Percentiles rank a stretch among this genome's conserved stretches.
Evolutionary conservation across 2,113 vertebrate genomes (phyloP).

Genomic region (Narcine bancroftii): DNA sequence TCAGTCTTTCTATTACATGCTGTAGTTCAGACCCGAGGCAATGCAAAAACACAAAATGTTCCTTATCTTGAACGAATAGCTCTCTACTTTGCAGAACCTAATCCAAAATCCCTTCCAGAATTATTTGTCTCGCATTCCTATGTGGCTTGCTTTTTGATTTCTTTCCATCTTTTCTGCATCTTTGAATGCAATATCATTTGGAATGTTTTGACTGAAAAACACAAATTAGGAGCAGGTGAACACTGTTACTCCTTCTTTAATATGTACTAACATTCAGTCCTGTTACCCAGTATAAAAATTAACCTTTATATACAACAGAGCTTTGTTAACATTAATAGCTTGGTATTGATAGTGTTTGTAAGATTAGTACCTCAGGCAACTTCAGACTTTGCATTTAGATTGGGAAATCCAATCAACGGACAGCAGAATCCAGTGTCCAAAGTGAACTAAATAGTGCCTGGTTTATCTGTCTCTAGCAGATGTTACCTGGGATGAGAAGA

Average conservation of each 20-base stretch:
- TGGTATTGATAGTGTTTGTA: constrained; percentile 18
- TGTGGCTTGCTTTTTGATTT: background rate
- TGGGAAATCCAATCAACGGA: background rate
- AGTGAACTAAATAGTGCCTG: background rate
- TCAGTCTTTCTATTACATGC: background rate
- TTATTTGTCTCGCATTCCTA: background rate
- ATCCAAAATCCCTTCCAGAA: background rate
- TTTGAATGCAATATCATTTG: background rate
- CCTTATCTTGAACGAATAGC: background rate
- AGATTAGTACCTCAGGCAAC: background rate
- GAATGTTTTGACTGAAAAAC: background rate
- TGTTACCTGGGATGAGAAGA: background rate
- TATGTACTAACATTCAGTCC: background rate
- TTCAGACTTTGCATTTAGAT: background rate
- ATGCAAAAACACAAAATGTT: background rate
- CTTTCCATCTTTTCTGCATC: background rate
- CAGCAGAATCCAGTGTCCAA: background rate
- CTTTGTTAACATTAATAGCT: background rate
- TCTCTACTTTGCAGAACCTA: background rate
- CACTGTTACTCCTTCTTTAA: background rate
- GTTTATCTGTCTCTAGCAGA: constrained; percentile 17
- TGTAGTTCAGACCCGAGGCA: background rate
- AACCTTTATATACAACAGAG: background rate
- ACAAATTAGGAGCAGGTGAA: background rate
- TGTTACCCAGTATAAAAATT: background rate